These are phyloP conservation scores for Microplitis manilae DNA, from an alignment of 2,888 invertebrate species.

Conservation along the genomic window DNA sequence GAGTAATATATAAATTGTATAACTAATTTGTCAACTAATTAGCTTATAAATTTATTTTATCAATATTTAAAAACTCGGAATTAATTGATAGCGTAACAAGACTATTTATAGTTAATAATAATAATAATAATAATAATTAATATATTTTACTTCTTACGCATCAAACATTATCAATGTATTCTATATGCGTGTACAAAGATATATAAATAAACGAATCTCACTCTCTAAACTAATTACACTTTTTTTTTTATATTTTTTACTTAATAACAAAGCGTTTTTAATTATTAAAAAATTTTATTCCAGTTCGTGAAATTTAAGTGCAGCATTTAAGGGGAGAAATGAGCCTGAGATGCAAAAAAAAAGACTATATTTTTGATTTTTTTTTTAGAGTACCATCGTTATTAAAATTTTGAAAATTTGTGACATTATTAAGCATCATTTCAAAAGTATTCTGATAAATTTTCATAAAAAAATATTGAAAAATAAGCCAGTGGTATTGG, in stretches of 20 bases:
- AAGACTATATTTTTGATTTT: too few species aligned
- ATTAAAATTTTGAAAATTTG: too few species aligned
- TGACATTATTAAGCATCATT: too few species aligned
- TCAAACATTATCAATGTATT: conserved; percentile 19
- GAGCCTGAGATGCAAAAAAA: too few species aligned
- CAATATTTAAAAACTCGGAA: conserved; percentile 14
- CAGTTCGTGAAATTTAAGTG: background rate
- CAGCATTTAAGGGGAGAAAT: too few species aligned
- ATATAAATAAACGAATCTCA: conserved; percentile 29
- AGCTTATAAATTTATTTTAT: conserved; percentile 4
- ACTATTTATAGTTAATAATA: background rate
- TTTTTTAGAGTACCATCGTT: too few species aligned
- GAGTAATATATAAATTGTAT: conserved; percentile 11
- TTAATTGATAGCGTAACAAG: conserved; percentile 24
- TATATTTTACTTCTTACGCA: conserved; percentile 24
- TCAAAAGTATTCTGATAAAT: too few species aligned
- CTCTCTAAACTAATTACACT: conserved; percentile 27
- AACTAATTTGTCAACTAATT: background rate
- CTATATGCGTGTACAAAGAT: conserved; percentile 16
- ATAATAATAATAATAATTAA: conserved; percentile 12
- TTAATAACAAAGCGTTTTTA: conserved; percentile 15
- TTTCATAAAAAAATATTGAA: too few species aligned
- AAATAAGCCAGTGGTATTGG: too few species aligned
- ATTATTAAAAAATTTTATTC: background rate
- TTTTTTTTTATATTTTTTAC: conserved; percentile 6